phyloP scores from a whole-genome alignment of 1,140 invertebrate genomes.

The Lepidurus apus region DNA sequence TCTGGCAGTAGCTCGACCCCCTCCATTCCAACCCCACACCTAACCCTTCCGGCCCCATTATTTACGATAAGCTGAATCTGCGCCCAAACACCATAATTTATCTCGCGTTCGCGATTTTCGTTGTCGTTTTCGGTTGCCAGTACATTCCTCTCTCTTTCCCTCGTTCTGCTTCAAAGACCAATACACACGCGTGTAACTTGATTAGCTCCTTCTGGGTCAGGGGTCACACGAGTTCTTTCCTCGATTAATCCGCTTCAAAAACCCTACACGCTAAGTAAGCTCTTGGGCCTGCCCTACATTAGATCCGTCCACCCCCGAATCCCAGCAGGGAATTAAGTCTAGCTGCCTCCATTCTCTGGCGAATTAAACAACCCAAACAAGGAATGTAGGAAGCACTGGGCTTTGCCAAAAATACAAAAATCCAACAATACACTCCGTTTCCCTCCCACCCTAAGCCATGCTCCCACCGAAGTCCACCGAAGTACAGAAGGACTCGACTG shows the following conservation, averaged over 20 bases:
- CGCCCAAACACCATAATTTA: neutral
- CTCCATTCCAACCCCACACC: neutral
- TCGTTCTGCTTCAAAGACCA: neutral
- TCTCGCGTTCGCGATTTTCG: neutral
- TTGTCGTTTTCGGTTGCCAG: constrained; percentile 10
- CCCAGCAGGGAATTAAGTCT: constrained; percentile 4
- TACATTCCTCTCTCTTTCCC: neutral
- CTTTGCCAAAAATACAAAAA: too few relatives aligned
- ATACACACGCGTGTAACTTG: constrained; percentile 17
- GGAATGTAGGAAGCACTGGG: too few relatives aligned
- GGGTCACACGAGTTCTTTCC: constrained; percentile 20
- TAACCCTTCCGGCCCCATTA: constrained; percentile 13
- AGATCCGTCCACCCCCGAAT: neutral
- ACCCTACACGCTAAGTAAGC: neutral
- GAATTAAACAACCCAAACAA: neutral
- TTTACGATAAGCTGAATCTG: neutral
- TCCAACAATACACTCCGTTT: too few relatives aligned
- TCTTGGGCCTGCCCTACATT: neutral
- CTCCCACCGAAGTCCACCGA: too few relatives aligned
- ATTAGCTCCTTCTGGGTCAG: constrained; percentile 9
- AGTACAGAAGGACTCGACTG: neutral
- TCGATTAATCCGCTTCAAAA: constrained; percentile 13
- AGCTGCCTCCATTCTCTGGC: neutral
- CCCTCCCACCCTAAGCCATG: too few relatives aligned
- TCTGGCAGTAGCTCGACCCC: neutral